phyloP scores from a whole-genome alignment of 53 echinoderm and acorn worm species.

The Actinopyga echinites region DNA sequence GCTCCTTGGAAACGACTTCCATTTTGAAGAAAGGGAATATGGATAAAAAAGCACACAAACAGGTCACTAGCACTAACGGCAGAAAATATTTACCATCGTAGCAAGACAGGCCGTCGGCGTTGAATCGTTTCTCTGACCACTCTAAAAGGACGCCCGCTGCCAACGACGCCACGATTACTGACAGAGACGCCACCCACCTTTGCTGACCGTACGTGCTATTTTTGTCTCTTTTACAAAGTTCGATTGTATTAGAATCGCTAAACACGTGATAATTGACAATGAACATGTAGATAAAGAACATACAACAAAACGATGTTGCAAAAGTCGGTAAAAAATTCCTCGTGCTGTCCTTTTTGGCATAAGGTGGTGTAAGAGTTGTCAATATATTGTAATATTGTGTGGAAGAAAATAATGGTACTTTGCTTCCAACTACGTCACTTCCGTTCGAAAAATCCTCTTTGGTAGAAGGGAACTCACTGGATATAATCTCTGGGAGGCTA shows the following conservation, averaged over 20 bases:
- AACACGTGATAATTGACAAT: slow-evolving; percentile 2
- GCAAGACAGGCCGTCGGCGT: background rate
- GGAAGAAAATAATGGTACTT: too few relatives aligned
- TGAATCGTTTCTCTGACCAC: slow-evolving; percentile 15
- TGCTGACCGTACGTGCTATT: background rate
- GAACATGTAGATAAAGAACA: slow-evolving; percentile 9
- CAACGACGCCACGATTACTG: background rate
- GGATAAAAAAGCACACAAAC: background rate
- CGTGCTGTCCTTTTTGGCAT: too few relatives aligned
- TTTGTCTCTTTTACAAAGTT: background rate
- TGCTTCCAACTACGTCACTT: too few relatives aligned
- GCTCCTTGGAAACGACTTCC: background rate
- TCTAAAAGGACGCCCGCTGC: background rate
- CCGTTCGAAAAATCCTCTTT: too few relatives aligned
- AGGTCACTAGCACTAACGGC: background rate
- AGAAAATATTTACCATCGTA: slow-evolving; percentile 1
- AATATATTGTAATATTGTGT: too few relatives aligned
- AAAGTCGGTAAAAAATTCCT: background rate
- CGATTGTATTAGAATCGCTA: background rate
- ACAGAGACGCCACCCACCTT: background rate
- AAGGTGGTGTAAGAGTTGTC: too few relatives aligned
- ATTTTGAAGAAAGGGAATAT: background rate
- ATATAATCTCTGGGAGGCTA: too few relatives aligned
- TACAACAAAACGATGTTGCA: background rate
- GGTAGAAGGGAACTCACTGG: too few relatives aligned